phyloP scores from a whole-genome alignment of 2,797 vertebrate species.

The Holocentrus rufus region DNA sequence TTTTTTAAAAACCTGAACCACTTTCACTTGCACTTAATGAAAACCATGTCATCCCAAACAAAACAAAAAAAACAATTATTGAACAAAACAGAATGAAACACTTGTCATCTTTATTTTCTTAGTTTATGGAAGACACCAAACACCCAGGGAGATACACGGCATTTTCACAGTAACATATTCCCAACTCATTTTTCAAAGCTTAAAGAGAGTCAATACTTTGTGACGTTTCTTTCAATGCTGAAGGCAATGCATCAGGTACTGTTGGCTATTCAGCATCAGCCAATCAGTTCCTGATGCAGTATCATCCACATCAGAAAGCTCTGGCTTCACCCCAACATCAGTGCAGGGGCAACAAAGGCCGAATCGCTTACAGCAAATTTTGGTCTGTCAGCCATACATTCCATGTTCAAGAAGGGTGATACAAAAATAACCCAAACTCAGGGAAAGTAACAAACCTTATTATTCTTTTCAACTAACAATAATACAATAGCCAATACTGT shows the following conservation, averaged over 20 bases:
- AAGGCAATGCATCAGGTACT: conserved; percentile 99
- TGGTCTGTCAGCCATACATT: conserved; percentile 14
- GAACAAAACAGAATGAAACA: neutral
- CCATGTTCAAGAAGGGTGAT: conserved; percentile 17
- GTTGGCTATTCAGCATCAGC: conserved; percentile 90
- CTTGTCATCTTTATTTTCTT: conserved; percentile 1
- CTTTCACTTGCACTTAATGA: neutral
- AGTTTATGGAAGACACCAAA: neutral
- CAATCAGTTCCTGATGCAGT: conserved; percentile 99
- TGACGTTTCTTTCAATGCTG: conserved; percentile 87
- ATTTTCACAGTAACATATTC: no score
- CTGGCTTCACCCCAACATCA: conserved; percentile 51
- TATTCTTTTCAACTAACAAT: conserved; percentile 65
- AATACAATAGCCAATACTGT: conserved; percentile 70
- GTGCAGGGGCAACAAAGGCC: conserved; percentile 24
- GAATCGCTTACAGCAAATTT: conserved; percentile 27
- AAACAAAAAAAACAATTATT: neutral
- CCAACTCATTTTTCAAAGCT: neutral
- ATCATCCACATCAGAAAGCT: conserved; percentile 96
- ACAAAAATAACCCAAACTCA: conserved; percentile 44
- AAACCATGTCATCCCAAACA: neutral
- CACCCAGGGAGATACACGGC: neutral
- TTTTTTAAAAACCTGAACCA: no score
- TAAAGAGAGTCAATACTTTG: conserved; percentile 9
- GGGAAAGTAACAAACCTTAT: conserved; percentile 51